A percentile compares a stretch with the other conserved stretches of the same genome.
phyloP scores from a whole-genome alignment of 2,888 invertebrate genomes.

The Eristalis arbustorum region DNA sequence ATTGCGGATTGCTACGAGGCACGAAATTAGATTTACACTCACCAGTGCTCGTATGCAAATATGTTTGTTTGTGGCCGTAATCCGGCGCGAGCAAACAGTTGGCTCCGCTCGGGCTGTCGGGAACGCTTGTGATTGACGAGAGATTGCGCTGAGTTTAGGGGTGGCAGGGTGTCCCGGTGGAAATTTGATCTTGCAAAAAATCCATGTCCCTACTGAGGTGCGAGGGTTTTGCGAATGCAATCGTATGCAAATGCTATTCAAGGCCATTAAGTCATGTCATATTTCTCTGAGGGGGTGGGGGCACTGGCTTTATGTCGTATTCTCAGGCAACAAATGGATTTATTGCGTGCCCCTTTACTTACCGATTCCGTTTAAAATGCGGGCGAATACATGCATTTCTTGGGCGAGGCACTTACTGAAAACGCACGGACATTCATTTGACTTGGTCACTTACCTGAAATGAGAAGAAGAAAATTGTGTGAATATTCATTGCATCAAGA shows the following conservation, averaged over 20 bases:
- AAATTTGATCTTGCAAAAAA: background rate
- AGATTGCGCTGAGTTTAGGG: background rate
- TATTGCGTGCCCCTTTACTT: background rate
- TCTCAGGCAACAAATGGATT: background rate
- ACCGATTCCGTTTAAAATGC: background rate
- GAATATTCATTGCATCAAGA: background rate
- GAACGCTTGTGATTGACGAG: slow-evolving; percentile 2
- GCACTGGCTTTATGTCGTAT: background rate
- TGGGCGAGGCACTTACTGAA: background rate
- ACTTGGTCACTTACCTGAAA: background rate
- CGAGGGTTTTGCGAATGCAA: background rate
- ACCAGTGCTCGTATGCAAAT: slow-evolving; percentile 47
- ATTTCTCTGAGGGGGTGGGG: background rate
- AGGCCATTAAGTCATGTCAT: background rate
- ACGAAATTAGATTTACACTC: slow-evolving; percentile 58
- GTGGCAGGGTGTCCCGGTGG: background rate
- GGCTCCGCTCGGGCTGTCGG: background rate
- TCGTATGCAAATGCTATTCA: background rate
- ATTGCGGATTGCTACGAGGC: slow-evolving; percentile 53
- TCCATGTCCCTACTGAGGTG: background rate
- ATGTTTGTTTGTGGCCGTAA: slow-evolving; percentile 22
- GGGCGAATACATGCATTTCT: background rate
- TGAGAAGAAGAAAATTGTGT: background rate
- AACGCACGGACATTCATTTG: too few species aligned
- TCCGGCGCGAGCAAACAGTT: slow-evolving; percentile 1